A percentile compares a stretch with the other conserved stretches of the same genome.
phyloP scores from a whole-genome alignment of 2,797 vertebrate species.

The Protosalanx chinensis region DNA sequence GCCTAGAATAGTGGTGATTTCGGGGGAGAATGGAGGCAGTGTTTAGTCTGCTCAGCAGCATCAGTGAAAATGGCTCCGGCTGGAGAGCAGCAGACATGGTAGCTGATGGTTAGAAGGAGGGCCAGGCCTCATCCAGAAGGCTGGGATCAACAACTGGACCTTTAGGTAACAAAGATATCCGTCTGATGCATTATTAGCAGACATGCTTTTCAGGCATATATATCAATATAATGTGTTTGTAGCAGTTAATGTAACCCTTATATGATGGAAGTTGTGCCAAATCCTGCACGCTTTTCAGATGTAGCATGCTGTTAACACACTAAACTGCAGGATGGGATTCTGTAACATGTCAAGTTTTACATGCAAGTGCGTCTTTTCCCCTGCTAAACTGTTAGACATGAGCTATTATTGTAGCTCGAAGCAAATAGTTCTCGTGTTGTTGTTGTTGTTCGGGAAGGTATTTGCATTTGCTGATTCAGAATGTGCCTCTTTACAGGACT shows the following conservation, averaged over 20 bases:
- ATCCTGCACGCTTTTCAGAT: constrained; percentile 18
- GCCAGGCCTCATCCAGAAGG: constrained; percentile 75
- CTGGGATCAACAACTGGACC: constrained; percentile 62
- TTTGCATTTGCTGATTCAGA: constrained; percentile 47
- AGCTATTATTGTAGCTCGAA: constrained; percentile 34
- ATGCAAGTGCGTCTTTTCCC: constrained; percentile 38
- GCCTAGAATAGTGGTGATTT: constrained; percentile 42
- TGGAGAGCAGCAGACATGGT: constrained; percentile 77
- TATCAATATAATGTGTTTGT: constrained; percentile 18
- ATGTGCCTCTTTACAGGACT: constrained; percentile 52
- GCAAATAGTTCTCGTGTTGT: constrained; percentile 41
- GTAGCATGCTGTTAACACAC: constrained; percentile 33
- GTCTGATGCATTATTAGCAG: constrained; percentile 35
- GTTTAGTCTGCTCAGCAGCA: constrained; percentile 61
- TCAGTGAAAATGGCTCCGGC: constrained; percentile 73
- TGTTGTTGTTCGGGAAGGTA: constrained; percentile 57
- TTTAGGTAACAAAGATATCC: constrained; percentile 68
- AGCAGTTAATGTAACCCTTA: constrained; percentile 11
- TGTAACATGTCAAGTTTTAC: constrained; percentile 52
- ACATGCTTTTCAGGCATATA: constrained; percentile 39
- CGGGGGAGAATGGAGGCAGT: constrained; percentile 41
- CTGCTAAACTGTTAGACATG: constrained; percentile 41
- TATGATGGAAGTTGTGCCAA: constrained; percentile 44
- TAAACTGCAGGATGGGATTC: constrained; percentile 43
- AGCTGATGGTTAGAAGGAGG: constrained; percentile 69